Evolutionary conservation across 2,888 invertebrate species (phyloP).

Genomic region (Busseola fusca): DNA sequence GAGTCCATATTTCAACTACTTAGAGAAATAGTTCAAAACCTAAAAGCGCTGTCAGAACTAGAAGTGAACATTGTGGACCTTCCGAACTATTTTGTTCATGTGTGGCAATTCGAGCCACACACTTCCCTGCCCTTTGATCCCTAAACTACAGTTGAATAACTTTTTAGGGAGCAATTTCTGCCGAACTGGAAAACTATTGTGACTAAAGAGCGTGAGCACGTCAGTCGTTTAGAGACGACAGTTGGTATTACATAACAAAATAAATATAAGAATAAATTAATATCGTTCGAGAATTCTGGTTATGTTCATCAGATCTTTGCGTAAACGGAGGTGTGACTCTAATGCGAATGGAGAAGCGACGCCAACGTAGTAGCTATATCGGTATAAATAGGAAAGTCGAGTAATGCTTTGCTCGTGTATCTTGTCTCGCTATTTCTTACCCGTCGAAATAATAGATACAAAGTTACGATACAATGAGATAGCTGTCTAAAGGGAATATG

Average conservation of each 20-base stretch:
- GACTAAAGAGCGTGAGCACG: conserved; percentile 1
- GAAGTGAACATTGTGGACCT: neutral
- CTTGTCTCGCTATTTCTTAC: conserved; percentile 14
- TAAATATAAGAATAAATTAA: neutral
- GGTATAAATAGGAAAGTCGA: conserved; percentile 39
- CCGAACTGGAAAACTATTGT: conserved; percentile 13
- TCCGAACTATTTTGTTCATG: conserved; percentile 12
- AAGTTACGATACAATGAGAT: neutral
- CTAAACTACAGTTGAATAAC: conserved; percentile 40
- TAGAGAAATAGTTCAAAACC: neutral
- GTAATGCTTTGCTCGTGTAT: conserved; percentile 17
- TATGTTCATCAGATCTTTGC: neutral
- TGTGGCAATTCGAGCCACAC: conserved; percentile 8
- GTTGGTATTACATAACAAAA: conserved; percentile 6
- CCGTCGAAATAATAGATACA: conserved; percentile 1
- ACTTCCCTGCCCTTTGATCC: conserved; percentile 38
- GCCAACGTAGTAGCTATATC: conserved; percentile 5
- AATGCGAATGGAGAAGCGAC: conserved; percentile 3
- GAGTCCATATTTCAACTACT: neutral
- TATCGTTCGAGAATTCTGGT: conserved; percentile 5
- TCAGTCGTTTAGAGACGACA: neutral
- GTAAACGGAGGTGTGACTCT: conserved; percentile 12
- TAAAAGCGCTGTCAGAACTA: conserved; percentile 12
- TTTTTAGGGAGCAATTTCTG: conserved; percentile 23
- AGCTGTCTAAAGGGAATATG: neutral